A percentile compares a stretch with the other conserved stretches of the same genome.
Conservation (phyloP, 2,797 vertebrate genomes). For the Myiotriccus ornatus region DNA sequence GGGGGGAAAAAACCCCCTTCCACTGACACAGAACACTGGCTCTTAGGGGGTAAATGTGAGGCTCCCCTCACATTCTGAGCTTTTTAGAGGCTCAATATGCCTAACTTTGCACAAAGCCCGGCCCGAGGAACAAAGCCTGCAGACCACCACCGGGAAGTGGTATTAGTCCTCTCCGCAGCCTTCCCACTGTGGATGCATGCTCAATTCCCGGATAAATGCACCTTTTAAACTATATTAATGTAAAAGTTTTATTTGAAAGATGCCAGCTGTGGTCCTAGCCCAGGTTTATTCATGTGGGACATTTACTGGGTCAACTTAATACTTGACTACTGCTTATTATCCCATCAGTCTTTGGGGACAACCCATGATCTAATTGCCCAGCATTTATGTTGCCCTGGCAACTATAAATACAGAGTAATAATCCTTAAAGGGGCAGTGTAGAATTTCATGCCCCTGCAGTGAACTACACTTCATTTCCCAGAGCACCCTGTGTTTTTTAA, state of each 20-base stretch:
- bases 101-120: background rate
- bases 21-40: background rate
- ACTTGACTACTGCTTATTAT: constrained; percentile 88
- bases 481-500: constrained; percentile 86
- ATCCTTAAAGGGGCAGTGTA: constrained; percentile 85
- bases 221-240: constrained; percentile 73
- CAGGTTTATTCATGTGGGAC: constrained; percentile 84
- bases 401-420: constrained; percentile 85
- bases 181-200: constrained; percentile 20
- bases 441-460: constrained; percentile 82
- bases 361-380: constrained; percentile 86
- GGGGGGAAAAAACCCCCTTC: background rate
- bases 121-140: background rate
- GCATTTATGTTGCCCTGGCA: constrained; percentile 87
- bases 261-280: constrained; percentile 81
- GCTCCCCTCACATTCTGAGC: background rate
- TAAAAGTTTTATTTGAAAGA: constrained; percentile 83
- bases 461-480: constrained; percentile 84
- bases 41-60: background rate
- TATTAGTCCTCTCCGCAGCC: constrained; percentile 12
- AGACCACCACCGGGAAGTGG: background rate
- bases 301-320: constrained; percentile 86
- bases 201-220: constrained; percentile 70
- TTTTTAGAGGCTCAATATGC: background rate
- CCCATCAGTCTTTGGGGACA: constrained; percentile 85